These are phyloP conservation scores for Lontra canadensis DNA, from an alignment of 2,113 vertebrate genomes.

Conservation along the genomic window DNA sequence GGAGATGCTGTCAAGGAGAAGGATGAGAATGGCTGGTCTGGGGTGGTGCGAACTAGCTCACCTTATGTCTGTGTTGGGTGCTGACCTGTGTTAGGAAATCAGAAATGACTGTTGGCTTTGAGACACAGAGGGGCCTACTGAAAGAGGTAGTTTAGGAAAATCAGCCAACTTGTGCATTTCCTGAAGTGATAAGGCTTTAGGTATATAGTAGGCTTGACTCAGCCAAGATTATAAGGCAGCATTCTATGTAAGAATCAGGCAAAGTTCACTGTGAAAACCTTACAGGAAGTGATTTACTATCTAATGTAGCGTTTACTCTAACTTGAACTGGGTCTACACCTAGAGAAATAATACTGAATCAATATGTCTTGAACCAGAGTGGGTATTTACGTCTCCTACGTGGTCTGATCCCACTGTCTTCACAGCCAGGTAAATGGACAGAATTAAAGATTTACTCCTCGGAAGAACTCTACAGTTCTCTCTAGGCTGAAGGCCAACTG, in stretches of 20 bases:
- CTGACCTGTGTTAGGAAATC: not conserved
- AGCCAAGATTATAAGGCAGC: not conserved
- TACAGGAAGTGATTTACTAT: not conserved
- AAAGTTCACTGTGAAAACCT: not conserved
- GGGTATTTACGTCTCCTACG: not conserved
- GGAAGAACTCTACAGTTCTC: not conserved
- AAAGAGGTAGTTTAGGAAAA: not conserved
- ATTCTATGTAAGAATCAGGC: not conserved
- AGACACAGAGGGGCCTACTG: not conserved
- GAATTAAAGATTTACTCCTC: not conserved
- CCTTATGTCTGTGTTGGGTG: not conserved
- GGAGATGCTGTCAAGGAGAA: not conserved
- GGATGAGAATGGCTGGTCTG: rapidly evolving
- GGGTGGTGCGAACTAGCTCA: not conserved
- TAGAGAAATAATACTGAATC: conserved; percentile 7
- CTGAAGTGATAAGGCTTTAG: not conserved
- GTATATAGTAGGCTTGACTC: not conserved
- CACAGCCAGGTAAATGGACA: not conserved
- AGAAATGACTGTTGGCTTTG: not conserved
- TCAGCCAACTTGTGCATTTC: not conserved
- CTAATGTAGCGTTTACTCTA: not conserved
- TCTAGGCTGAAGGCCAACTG: not conserved
- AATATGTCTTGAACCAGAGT: not conserved
- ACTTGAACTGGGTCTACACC: not conserved
- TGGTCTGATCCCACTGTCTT: not conserved